Percentiles rank a stretch among this genome's conserved stretches.
Evolutionary conservation across 2,888 invertebrate genomes (phyloP).

Genomic region (Xestobium rufovillosum): DNA sequence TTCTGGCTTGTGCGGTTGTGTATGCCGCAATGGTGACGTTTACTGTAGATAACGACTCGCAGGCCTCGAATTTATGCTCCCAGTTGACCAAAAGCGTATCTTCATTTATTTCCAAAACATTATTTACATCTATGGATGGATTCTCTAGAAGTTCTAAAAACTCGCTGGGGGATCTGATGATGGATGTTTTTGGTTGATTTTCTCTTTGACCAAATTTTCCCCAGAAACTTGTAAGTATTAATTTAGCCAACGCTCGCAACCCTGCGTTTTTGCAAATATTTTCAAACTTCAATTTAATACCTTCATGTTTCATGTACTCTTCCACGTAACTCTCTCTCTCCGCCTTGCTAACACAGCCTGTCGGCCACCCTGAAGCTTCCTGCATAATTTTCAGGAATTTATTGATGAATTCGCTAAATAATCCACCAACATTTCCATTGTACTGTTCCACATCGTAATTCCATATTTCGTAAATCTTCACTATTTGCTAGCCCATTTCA

Average conservation of each 20-base stretch:
- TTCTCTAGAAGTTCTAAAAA: conserved; percentile 20
- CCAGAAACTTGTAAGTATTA: conserved; percentile 26
- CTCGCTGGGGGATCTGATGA: conserved; percentile 16
- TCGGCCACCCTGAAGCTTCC: conserved; percentile 24
- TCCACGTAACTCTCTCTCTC: conserved; percentile 16
- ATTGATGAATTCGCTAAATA: conserved; percentile 30
- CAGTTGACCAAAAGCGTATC: conserved; percentile 6
- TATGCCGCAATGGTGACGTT: conserved; percentile 34
- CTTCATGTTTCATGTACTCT: conserved; percentile 17
- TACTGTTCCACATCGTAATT: too few relatives aligned
- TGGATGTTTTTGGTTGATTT: conserved; percentile 21
- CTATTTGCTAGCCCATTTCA: too few relatives aligned
- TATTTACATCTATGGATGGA: conserved; percentile 19
- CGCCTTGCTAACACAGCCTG: conserved; percentile 16
- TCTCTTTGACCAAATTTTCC: conserved; percentile 26
- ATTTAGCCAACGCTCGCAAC: conserved; percentile 23
- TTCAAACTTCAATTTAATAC: conserved; percentile 8
- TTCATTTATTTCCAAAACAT: conserved; percentile 16
- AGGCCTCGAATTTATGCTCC: conserved; percentile 18
- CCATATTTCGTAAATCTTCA: too few relatives aligned
- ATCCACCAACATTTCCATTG: conserved; percentile 19
- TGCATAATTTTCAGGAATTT: conserved; percentile 26
- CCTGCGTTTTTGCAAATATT: conserved; percentile 23
- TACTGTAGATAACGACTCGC: conserved; percentile 14
- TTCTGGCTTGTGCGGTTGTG: conserved; percentile 26